Conservation (phyloP, 2,888 invertebrate genomes). For the Troilus luridus region DNA sequence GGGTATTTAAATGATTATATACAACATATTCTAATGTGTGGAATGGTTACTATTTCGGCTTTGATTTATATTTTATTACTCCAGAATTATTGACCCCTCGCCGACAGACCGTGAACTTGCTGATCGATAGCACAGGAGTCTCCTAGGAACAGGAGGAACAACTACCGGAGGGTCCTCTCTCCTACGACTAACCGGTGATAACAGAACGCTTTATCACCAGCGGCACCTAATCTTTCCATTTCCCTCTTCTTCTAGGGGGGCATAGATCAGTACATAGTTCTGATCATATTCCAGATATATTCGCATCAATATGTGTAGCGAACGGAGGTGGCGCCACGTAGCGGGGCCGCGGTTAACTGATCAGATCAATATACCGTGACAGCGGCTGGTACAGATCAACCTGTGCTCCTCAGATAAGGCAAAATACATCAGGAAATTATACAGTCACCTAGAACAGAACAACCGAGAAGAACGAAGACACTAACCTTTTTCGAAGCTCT, state of each 20-base stretch:
- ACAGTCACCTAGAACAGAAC: not conserved
- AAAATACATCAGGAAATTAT: not conserved
- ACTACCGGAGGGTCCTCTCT: not conserved
- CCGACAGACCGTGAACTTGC: not conserved
- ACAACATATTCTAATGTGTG: no score
- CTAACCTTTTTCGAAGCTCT: slow-evolving; percentile 66
- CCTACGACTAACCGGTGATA: not conserved
- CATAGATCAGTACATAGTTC: not conserved
- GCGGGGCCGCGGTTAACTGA: not conserved
- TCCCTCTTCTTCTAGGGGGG: no score
- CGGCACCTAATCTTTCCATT: not conserved
- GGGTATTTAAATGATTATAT: no score
- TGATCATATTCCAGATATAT: not conserved
- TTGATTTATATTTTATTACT: no score
- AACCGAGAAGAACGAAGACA: not conserved
- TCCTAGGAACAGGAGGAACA: not conserved
- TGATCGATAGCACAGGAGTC: slow-evolving; percentile 20
- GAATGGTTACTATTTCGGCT: no score
- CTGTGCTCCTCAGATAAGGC: not conserved
- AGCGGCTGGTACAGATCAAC: slow-evolving; percentile 9
- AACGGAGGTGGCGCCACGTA: slow-evolving; percentile 14
- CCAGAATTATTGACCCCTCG: not conserved
- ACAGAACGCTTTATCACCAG: not conserved
- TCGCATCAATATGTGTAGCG: slow-evolving; percentile 18
- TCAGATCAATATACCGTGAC: slow-evolving; percentile 40